Evolutionary conservation across 2,113 vertebrate species (phyloP).

Genomic region (Pteronura brasiliensis): DNA sequence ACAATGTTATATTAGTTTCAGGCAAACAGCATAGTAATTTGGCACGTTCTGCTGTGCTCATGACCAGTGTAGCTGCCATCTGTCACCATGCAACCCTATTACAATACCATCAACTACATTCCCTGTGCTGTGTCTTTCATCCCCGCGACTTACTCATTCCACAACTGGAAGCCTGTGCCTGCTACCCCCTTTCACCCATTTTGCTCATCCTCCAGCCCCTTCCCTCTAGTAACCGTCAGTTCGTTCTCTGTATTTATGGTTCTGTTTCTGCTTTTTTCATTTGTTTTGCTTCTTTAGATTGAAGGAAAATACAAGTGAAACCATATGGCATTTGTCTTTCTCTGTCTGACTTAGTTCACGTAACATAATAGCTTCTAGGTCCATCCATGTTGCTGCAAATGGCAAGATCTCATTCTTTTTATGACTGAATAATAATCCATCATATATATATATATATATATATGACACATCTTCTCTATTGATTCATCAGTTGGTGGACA

Average conservation of each 20-base stretch:
- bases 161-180: neutral
- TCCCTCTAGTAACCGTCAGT: neutral
- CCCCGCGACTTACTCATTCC: neutral
- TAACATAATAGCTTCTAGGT: neutral
- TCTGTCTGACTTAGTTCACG: neutral
- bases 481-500: neutral
- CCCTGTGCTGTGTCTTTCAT: neutral
- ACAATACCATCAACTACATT: neutral
- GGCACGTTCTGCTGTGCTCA: neutral
- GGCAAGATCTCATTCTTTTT: neutral
- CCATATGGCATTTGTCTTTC: neutral
- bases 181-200: too few relatives aligned
- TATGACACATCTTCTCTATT: neutral
- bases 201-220: neutral
- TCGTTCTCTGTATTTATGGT: neutral
- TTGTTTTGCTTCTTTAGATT: neutral
- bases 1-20: neutral
- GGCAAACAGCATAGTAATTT: neutral
- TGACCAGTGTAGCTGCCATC: neutral
- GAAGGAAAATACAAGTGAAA: neutral
- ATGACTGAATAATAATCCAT: neutral
- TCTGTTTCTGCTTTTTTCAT: neutral
- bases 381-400: neutral
- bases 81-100: neutral
- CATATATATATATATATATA: too few relatives aligned